phyloP scores from a whole-genome alignment of 1,140 invertebrate genomes.

The Neomicropteryx cornuta region DNA sequence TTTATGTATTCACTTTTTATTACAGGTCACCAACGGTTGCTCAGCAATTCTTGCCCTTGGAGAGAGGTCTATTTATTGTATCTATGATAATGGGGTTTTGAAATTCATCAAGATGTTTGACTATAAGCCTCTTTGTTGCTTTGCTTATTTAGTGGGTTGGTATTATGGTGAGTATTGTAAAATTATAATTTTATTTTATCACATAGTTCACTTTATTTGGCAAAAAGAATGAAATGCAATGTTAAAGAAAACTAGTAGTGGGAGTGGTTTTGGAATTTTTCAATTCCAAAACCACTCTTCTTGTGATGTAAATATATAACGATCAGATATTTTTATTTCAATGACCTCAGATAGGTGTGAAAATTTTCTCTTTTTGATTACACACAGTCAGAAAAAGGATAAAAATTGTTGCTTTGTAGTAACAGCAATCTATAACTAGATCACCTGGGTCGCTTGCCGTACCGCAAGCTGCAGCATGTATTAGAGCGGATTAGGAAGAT shows the following conservation, averaged over 20 bases:
- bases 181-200: neutral
- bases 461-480: no score
- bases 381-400: no score
- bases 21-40: slow-evolving; percentile 34
- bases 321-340: neutral
- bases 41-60: slow-evolving; percentile 58
- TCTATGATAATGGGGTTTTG: slow-evolving; percentile 62
- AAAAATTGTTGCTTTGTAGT: no score
- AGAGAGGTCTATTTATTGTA: slow-evolving; percentile 62
- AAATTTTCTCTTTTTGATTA: no score
- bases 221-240: no score
- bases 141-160: slow-evolving; percentile 59
- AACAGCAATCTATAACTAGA: no score
- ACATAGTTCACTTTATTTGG: neutral
- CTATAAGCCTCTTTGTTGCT: slow-evolving; percentile 63
- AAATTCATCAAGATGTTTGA: slow-evolving; percentile 73
- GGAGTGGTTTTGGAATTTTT: no score
- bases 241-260: no score
- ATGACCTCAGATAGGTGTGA: slow-evolving; percentile 1
- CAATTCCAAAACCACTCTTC: no score
- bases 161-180: slow-evolving; percentile 26
- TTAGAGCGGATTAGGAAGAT: no score
- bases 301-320: no score
- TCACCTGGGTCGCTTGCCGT: no score
- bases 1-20: slow-evolving; percentile 10